phyloP scores from a whole-genome alignment of 1,140 invertebrate species.

The Bicyclus anynana region DNA sequence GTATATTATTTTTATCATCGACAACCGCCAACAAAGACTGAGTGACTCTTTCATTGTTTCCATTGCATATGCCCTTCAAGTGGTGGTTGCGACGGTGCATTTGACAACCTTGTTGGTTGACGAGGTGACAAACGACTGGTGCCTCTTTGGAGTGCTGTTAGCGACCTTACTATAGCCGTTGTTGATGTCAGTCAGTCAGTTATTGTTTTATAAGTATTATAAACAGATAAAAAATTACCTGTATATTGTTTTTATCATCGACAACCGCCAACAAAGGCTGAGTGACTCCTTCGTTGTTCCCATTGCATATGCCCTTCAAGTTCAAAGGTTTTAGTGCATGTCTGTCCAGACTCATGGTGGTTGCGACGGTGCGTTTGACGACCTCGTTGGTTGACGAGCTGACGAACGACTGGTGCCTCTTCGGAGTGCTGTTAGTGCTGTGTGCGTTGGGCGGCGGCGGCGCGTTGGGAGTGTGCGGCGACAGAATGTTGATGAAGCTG shows the following conservation, averaged over 20 bases:
- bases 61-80: slow-evolving; percentile 60
- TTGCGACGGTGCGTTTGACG: slow-evolving; percentile 34
- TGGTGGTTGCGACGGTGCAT: slow-evolving; percentile 42
- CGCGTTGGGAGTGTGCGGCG: slow-evolving; percentile 36
- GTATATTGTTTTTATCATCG: slow-evolving; percentile 66
- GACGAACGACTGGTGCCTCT: slow-evolving; percentile 52
- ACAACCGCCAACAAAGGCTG: slow-evolving; percentile 59
- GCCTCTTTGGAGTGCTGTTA: slow-evolving; percentile 39
- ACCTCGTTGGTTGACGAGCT: slow-evolving; percentile 27
- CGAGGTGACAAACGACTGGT: slow-evolving; percentile 50
- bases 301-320: slow-evolving; percentile 60
- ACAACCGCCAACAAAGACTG: slow-evolving; percentile 58
- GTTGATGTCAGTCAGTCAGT: too few relatives aligned
- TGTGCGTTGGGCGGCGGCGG: slow-evolving; percentile 26
- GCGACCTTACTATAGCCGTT: too few relatives aligned
- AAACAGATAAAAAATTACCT: slow-evolving; percentile 32
- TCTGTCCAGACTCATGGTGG: slow-evolving; percentile 58
- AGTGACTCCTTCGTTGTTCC: slow-evolving; percentile 34
- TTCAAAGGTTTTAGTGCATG: slow-evolving; percentile 57
- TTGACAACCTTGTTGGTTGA: slow-evolving; percentile 20
- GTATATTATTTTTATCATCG: slow-evolving; percentile 66
- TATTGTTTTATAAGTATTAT: too few relatives aligned
- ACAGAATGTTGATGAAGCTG: slow-evolving; percentile 43
- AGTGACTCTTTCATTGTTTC: slow-evolving; percentile 34
- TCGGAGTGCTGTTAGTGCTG: slow-evolving; percentile 36